Conservation (phyloP, 2,888 invertebrate species). For the Napeogenes inachia region DNA sequence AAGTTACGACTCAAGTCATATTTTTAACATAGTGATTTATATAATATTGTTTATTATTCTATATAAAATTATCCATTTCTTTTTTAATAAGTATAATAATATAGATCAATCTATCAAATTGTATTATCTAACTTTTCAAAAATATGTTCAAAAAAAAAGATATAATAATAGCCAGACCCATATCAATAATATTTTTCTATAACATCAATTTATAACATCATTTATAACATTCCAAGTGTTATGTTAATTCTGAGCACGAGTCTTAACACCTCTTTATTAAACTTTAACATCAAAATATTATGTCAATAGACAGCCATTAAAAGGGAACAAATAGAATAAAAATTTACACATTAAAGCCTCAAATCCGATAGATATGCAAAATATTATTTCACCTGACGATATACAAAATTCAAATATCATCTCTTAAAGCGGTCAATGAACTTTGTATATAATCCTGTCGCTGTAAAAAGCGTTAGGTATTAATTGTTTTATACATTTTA, state of each 20-base stretch:
- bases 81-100: no score
- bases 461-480: conserved; percentile 41
- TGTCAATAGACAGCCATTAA: conserved; percentile 20
- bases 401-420: conserved; percentile 34
- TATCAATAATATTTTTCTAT: conserved; percentile 13
- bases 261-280: conserved; percentile 21
- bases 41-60: no score
- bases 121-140: no score
- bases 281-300: conserved; percentile 17
- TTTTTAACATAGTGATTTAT: no score
- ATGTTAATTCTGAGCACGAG: conserved; percentile 40
- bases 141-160: no score
- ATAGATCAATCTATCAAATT: no score
- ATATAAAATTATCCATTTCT: no score
- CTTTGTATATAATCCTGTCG: conserved; percentile 47
- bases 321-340: conserved; percentile 37
- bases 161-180: not conserved
- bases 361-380: conserved; percentile 68
- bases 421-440: conserved; percentile 49
- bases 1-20: no score
- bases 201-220: conserved; percentile 7
- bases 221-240: conserved; percentile 28
- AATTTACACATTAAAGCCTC: conserved; percentile 60
- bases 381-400: conserved; percentile 55
- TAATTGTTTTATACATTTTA: no score